These are phyloP conservation scores for Eubasilissa splendida DNA, from an alignment of 2,888 invertebrate genomes.

Conservation along the genomic window DNA sequence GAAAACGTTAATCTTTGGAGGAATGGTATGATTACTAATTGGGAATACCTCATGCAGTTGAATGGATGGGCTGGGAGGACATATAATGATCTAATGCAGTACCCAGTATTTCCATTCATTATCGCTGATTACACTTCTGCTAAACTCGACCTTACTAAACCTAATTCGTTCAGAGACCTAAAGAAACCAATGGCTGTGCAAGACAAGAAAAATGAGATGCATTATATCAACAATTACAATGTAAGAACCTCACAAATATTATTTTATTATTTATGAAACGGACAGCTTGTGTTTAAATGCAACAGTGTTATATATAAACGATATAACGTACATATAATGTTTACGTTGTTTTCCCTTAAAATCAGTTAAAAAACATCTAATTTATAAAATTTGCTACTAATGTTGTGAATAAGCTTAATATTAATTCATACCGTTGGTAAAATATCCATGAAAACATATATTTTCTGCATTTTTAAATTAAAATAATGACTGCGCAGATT, in stretches of 20 bases:
- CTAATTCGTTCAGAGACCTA: slow-evolving; percentile 80
- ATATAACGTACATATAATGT: background rate
- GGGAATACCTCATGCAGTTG: slow-evolving; percentile 90
- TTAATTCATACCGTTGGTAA: too few species aligned
- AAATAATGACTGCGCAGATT: too few species aligned
- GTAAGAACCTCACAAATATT: slow-evolving; percentile 65
- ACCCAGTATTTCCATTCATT: slow-evolving; percentile 92
- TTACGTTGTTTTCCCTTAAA: too few species aligned
- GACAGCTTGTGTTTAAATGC: too few species aligned
- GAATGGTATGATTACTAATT: slow-evolving; percentile 87
- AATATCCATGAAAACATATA: too few species aligned
- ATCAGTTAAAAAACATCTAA: too few species aligned
- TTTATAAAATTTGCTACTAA: too few species aligned
- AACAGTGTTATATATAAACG: background rate
- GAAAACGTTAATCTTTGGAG: slow-evolving; percentile 85
- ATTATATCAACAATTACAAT: slow-evolving; percentile 87
- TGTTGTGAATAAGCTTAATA: too few species aligned
- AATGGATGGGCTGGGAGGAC: slow-evolving; percentile 90
- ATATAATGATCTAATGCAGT: slow-evolving; percentile 96
- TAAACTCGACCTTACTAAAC: slow-evolving; percentile 81
- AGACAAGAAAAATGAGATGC: slow-evolving; percentile 84
- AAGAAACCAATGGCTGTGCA: slow-evolving; percentile 92
- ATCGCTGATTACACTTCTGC: slow-evolving; percentile 83
- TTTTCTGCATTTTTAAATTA: too few species aligned
- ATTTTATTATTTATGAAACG: background rate